A percentile compares a stretch with the other conserved stretches of the same genome.
Evolutionary conservation across 2,113 vertebrate genomes (phyloP).

Genomic region (Ctenomys sociabilis): DNA sequence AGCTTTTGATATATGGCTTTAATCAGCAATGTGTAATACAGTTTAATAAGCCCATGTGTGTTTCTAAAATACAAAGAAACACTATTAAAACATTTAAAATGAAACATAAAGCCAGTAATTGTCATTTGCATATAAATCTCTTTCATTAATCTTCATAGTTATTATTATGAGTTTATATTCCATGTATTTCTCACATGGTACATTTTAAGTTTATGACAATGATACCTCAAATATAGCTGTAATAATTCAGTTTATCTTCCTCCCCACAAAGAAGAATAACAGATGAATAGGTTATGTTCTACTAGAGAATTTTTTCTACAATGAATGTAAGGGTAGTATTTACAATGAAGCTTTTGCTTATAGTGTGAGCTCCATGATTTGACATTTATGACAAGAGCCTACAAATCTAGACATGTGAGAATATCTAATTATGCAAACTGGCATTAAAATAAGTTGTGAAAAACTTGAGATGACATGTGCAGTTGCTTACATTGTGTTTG

Average conservation of each 20-base stretch:
- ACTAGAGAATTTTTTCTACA: neutral
- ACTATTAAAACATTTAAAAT: neutral
- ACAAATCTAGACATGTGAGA: neutral
- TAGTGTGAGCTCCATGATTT: neutral
- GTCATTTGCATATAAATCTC: neutral
- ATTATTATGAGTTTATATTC: neutral
- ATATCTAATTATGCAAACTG: neutral
- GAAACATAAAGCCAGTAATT: neutral
- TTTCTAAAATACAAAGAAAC: neutral
- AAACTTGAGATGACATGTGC: neutral
- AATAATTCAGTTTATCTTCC: neutral
- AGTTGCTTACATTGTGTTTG: neutral
- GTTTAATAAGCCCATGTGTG: neutral
- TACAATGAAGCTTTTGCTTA: neutral
- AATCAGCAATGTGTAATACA: neutral
- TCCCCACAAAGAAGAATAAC: constrained; percentile 36
- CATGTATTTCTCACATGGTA: neutral
- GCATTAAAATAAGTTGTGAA: neutral
- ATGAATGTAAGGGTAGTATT: neutral
- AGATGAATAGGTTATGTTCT: neutral
- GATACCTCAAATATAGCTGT: neutral
- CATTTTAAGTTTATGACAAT: constrained; percentile 50
- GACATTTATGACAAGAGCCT: neutral
- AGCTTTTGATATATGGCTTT: constrained; percentile 25
- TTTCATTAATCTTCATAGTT: neutral